Evolutionary conservation across 1,140 invertebrate genomes (phyloP).

Genomic region (Cheumatopsyche charites): DNA sequence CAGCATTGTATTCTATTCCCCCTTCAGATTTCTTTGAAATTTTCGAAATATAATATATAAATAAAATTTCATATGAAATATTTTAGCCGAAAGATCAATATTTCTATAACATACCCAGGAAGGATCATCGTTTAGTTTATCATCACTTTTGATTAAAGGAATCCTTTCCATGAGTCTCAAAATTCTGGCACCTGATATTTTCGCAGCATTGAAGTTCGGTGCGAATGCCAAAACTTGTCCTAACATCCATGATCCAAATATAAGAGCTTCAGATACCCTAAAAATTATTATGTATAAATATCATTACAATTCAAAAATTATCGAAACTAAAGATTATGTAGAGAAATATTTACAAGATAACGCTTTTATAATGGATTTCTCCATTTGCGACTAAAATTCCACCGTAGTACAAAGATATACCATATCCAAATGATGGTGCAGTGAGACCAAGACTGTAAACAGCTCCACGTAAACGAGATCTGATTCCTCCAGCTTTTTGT

Average conservation of each 20-base stretch:
- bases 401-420: conserved; percentile 74
- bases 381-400: conserved; percentile 71
- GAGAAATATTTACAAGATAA: conserved; percentile 69
- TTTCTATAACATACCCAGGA: conserved; percentile 58
- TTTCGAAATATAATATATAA: background rate
- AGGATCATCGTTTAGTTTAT: conserved; percentile 54
- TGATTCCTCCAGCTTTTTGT: conserved; percentile 61
- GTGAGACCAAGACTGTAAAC: conserved; percentile 74
- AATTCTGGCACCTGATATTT: conserved; percentile 77
- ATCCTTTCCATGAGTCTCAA: conserved; percentile 67
- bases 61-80: background rate
- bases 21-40: conserved; percentile 59
- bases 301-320: background rate
- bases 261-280: conserved; percentile 82
- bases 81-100: too few relatives aligned
- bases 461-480: conserved; percentile 69
- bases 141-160: conserved; percentile 60
- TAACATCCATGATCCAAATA: conserved; percentile 88
- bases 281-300: background rate
- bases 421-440: conserved; percentile 76
- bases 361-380: conserved; percentile 69
- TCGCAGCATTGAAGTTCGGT: conserved; percentile 85
- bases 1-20: conserved; percentile 67
- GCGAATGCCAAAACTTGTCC: conserved; percentile 85
- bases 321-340: background rate